A percentile compares a stretch with the other conserved stretches of the same genome.
Conservation (phyloP, 2,113 vertebrate species). For the Muntiacus reevesi region DNA sequence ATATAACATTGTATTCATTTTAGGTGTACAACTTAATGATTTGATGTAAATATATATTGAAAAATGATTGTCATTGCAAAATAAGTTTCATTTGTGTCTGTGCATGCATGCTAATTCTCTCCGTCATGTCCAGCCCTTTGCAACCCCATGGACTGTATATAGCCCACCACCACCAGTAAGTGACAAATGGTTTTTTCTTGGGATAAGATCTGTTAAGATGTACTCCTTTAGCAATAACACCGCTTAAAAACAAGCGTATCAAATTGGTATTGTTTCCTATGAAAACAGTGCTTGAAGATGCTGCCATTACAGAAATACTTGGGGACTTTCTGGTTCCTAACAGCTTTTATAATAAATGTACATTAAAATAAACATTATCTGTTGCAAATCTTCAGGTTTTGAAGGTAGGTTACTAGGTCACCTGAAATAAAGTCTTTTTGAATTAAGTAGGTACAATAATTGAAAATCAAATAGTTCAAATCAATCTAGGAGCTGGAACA, state of each 20-base stretch:
- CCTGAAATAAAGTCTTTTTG: not conserved
- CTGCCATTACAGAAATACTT: not conserved
- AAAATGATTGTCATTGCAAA: not conserved
- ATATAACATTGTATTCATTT: not conserved
- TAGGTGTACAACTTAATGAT: not conserved
- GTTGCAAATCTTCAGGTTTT: not conserved
- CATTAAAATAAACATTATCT: not conserved
- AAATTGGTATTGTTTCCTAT: not conserved
- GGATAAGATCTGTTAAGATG: not conserved
- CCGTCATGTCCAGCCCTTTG: not conserved
- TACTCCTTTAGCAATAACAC: not conserved
- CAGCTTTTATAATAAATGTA: not conserved
- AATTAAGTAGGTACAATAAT: not conserved
- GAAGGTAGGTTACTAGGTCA: not conserved
- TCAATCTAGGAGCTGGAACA: not conserved
- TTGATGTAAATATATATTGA: not conserved
- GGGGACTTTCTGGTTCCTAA: not conserved
- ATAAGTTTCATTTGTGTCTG: not conserved
- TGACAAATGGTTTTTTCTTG: not conserved
- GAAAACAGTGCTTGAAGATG: not conserved
- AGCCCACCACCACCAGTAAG: not conserved
- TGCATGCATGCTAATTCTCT: not conserved
- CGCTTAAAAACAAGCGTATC: not conserved
- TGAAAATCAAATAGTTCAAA: not conserved
- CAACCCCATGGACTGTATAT: not conserved